Conservation (phyloP, 2,888 invertebrate species). For the Amiota communis region DNA sequence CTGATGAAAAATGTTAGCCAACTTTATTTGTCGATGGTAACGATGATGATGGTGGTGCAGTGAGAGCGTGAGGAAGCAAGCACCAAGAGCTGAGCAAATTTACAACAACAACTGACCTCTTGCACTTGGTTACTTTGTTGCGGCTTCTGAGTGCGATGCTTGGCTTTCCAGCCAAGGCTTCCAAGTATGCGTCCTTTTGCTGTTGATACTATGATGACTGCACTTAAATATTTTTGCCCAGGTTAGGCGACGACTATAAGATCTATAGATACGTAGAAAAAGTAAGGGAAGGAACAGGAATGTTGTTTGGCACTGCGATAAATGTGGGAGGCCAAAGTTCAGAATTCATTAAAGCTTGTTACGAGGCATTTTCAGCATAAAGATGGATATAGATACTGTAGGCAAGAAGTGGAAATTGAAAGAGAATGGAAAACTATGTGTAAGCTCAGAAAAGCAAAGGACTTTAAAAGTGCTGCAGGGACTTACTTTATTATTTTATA, state of each 20-base stretch:
- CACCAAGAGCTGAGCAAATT: background rate
- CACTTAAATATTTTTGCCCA: constrained; percentile 8
- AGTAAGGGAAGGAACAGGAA: background rate
- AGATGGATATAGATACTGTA: background rate
- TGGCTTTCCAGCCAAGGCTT: background rate
- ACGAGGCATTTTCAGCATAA: constrained; percentile 2
- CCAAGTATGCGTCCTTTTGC: constrained; percentile 4
- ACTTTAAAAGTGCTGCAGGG: constrained; percentile 2
- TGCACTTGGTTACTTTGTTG: constrained; percentile 19
- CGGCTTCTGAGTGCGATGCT: constrained; percentile 6
- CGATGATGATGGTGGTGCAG: background rate
- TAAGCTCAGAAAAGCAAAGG: background rate
- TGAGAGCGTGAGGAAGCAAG: background rate
- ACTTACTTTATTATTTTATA: constrained; percentile 1
- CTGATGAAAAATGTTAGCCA: constrained; percentile 18
- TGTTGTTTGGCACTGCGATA: background rate
- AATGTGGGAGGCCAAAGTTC: constrained; percentile 19
- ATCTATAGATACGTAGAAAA: too few relatives aligned
- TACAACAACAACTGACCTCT: constrained; percentile 27
- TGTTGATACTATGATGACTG: constrained; percentile 9
- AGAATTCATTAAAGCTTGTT: constrained; percentile 33
- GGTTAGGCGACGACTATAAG: constrained; percentile 5
- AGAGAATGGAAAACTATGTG: too few relatives aligned
- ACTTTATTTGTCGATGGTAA: background rate
- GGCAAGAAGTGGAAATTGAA: too few relatives aligned